These are phyloP conservation scores for Stomatorhinus walkeri DNA, from an alignment of 2,797 vertebrate species.

Conservation along the genomic window DNA sequence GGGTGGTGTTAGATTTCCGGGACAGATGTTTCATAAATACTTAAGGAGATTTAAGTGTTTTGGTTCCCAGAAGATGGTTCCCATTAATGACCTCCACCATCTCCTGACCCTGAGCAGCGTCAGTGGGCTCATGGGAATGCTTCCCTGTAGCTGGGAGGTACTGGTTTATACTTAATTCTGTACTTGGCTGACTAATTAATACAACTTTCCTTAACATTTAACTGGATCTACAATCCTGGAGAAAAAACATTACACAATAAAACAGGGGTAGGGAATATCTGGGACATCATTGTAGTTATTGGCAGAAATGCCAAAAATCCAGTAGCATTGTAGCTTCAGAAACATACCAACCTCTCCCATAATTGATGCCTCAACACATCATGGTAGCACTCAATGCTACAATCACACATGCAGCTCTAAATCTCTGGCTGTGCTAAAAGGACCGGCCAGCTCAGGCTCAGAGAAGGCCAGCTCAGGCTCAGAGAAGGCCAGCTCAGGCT, in stretches of 20 bases:
- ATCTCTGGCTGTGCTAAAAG: not conserved
- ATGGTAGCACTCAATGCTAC: not conserved
- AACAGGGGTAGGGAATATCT: not conserved
- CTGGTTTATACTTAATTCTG: not conserved
- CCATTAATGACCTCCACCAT: not conserved
- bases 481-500: not conserved
- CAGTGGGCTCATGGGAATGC: not conserved
- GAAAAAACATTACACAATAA: not conserved
- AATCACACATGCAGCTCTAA: not conserved
- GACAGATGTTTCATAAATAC: conserved; percentile 20
- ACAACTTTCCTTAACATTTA: not conserved
- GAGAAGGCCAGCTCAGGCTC: not conserved
- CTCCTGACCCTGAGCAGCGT: not conserved
- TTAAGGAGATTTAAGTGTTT: conserved; percentile 16
- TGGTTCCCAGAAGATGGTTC: conserved; percentile 6
- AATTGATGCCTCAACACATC: not conserved
- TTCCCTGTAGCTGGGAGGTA: not conserved
- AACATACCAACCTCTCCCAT: not conserved
- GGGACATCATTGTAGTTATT: not conserved
- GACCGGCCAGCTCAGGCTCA: not conserved
- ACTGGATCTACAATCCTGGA: not conserved
- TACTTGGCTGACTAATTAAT: conserved; percentile 2
- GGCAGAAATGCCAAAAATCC: not conserved
- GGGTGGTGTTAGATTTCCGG: not conserved
- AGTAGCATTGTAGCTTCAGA: not conserved